Base-by-base conservation (phyloP, 2,113 vertebrate genomes). In the Scopus umbretta region DNA sequence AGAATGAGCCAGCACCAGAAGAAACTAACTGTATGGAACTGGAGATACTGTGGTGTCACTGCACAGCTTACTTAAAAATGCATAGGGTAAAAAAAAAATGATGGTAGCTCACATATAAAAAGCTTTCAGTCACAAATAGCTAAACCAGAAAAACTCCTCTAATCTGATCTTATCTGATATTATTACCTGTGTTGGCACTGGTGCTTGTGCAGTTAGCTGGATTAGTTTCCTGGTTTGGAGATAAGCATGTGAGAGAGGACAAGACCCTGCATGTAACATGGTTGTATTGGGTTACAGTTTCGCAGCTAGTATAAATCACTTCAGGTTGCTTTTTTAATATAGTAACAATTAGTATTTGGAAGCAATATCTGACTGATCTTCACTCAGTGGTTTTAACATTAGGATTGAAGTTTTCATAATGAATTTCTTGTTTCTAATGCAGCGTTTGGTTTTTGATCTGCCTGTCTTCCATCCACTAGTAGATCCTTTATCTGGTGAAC, bases 391-490 rank as follows among this genome's bases (percentile, higher is more conserved):
- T 53, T 76, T 53, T 58, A 22, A 36, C 27, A 2, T 49, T 53
- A 42, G 25, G 34, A 29, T 32, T 80, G 36, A 92, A 56, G 32
- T 47, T 72, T 22, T 68, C 26, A 17, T 70, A 32, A 79, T 36
- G 3, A 32, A 6, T 73, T 40, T 62, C 3, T 65, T n/a, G 72
- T 84, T 50, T 36, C 78, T 90, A 72, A 73, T 76, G 34, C 88
- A 99, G 99, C 99, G 98, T 96, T 96, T 99, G 96, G 99, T 99
- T 72, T 99, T 99, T 91, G 99, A 99, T 97, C 98, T 99, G 93
- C 99, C 99, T 13, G 98, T 99, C 97, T 99, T 99, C 96, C 99
- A 99, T 93, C 99, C 99, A 0, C 98, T 99, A 18, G 99, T 99
- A 65, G 99, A 99, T 90, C 99, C 99, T 15, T 91, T 98, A 20